Evolutionary conservation across 92 coral and sea anemone genomes (phyloP).

Genomic region (Zoanthus sansibaricus): DNA sequence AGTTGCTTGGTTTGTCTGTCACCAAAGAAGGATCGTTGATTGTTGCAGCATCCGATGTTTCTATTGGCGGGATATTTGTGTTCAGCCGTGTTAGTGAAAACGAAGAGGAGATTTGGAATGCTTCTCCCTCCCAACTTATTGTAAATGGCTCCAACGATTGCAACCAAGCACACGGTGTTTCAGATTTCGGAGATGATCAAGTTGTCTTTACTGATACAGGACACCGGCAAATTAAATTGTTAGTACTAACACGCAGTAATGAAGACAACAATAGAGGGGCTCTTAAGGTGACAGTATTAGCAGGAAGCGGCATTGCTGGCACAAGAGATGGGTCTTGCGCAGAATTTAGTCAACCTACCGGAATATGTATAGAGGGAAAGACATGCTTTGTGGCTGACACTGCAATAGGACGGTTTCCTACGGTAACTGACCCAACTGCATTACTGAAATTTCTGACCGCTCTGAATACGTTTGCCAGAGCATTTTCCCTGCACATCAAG

Average conservation of each 20-base stretch:
- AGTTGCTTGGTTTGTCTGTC: constrained; percentile 49
- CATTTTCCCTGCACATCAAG: constrained; percentile 49
- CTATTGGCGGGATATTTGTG: constrained; percentile 45
- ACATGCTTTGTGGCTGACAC: constrained; percentile 52
- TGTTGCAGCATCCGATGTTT: constrained; percentile 50
- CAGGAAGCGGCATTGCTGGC: constrained; percentile 53
- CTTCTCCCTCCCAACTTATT: constrained; percentile 47
- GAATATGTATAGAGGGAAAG: constrained; percentile 45
- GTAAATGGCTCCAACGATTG: constrained; percentile 47
- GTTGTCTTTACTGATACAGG: constrained; percentile 47
- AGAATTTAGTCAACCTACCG: constrained; percentile 47
- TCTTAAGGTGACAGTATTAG: constrained; percentile 53
- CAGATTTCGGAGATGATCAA: constrained; percentile 46
- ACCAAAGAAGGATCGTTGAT: constrained; percentile 50
- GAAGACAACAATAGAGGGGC: constrained; percentile 34
- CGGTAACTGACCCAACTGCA: constrained; percentile 51
- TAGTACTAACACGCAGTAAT: constrained; percentile 41
- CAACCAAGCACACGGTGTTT: constrained; percentile 53
- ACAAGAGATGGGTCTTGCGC: constrained; percentile 52
- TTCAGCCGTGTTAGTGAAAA: constrained; percentile 43
- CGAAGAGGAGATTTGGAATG: constrained; percentile 45
- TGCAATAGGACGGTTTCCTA: constrained; percentile 43
- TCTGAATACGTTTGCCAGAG: constrained; percentile 47
- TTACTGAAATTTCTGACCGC: constrained; percentile 44
- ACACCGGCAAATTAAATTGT: constrained; percentile 35